Conservation (phyloP, 2,888 invertebrate species). For the Osedax frankpressi region DNA sequence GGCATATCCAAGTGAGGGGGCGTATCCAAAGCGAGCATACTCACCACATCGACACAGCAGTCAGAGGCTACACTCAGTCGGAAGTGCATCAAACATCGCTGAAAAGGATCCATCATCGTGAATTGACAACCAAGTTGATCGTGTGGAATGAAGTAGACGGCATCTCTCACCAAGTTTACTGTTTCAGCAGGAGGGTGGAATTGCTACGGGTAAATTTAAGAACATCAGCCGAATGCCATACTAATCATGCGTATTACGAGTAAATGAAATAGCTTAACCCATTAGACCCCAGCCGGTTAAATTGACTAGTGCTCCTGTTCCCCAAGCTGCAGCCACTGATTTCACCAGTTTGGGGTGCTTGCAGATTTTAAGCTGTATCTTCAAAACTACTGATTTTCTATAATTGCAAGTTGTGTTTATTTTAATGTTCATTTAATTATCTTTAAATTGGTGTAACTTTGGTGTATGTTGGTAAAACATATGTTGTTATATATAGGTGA, state of each 20-base stretch:
- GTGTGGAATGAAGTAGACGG: neutral
- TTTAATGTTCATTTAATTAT: too few species aligned
- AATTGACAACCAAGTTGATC: neutral
- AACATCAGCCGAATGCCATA: neutral
- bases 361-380: neutral
- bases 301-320: too few species aligned
- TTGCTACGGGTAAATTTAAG: neutral
- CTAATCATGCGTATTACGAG: neutral
- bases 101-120: slow-evolving; percentile 4
- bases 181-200: neutral
- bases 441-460: neutral
- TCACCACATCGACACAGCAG: slow-evolving; percentile 20
- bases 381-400: neutral
- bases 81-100: neutral
- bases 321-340: too few species aligned
- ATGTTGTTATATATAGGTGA: too few species aligned
- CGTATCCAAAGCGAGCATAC: slow-evolving; percentile 20
- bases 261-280: neutral
- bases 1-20: neutral
- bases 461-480: neutral
- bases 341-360: too few species aligned
- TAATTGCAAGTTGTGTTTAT: too few species aligned
- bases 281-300: neutral
- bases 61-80: slow-evolving; percentile 5
- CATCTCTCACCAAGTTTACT: neutral